Base-by-base conservation (phyloP, 2,797 vertebrate species). In the Lycodopsis pacificus region DNA sequence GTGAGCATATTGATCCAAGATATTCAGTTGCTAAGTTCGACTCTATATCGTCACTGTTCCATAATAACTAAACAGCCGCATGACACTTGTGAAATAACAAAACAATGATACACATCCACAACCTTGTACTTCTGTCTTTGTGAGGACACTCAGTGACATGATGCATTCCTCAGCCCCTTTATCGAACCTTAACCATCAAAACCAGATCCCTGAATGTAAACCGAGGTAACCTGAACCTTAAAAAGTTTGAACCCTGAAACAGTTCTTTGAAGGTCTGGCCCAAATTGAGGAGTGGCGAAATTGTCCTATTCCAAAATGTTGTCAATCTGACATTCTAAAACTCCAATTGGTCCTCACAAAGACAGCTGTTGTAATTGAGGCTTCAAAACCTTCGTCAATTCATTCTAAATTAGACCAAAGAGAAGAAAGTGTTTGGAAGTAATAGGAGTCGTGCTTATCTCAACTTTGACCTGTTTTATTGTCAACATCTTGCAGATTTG, bases 391-490 rank as follows among this genome's bases (percentile, higher is more conserved):
- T 5, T 44, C 2, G 14, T 17, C 19, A 59, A 65, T 32, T 38
- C 30, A 49, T 30, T 72, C 11, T 46, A 56, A 40, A 49, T 62
- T 40, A 25, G 32, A 69, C 1, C 19, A 76, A 71, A 48, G 34
- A 46, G 9, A 46, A 46, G 20, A 13, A 68, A 54, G 36, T 66
- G 5, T 73, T 62, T 69, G 42, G 59, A 84, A 84, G 61, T 62
- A 25, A 76, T 40, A 19, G 25, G 25, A 48, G 25, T 51, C 56
- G 7, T 71, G 42, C 44, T 65, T 51, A 75, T 73, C 51, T 65
- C 3, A 14, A 9, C 65, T 76, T 77, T 67, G 25, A 81, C 73
- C 36, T 49, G 54, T 77, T 69, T 54, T 22, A 54, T 48, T 17
- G 46, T 12, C 46, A 48, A 11, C 70, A 19, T 61, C 44, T 51